Evolutionary conservation across 2,888 invertebrate genomes (phyloP), one percentile per base, ranked within the genome.

Genomic region (Drosophila koepferae): DNA sequence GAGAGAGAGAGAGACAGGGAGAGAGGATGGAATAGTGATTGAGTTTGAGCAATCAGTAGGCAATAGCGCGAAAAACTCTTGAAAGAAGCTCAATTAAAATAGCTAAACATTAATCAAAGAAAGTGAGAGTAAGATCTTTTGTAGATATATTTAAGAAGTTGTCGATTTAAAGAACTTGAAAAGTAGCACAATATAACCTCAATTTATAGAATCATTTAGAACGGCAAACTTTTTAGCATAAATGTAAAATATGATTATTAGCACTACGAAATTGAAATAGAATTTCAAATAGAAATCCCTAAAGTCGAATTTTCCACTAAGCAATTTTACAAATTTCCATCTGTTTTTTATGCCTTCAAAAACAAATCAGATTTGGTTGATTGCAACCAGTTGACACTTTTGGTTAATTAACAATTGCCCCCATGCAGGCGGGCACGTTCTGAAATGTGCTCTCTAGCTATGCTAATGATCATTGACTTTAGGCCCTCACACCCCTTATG

Each of bases 401-500:
- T 53, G n/a, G 23, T 20, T 40, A 49, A 14, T 38, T 58, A 18
- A 20, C 38, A n/a, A 36, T 43, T 38, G 23, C 20, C 31, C 38
- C 16, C 38, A 34, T 44, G 16, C 38, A 31, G 59, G 34, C 40
- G 40, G 8, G 20, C 31, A 46, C 31, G 41, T 31, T 46, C 34
- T n/a, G 5, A 12, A 54, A 55, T 54, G 12, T 43, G 59, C 40
- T 46, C 10, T 53, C 41, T 36, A 56, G 48, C 64, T 41, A n/a
- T 66, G 44, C 63, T 66, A 73, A 66, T 69, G 77, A 73, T 77
- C 77, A 63, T 64, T 64, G 66, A 63, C 61, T 74, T 43, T 20
- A 36, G 28, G 28, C 36, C 43, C 38, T 28, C 38, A 1, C 16
- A 16, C 6, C 28, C 14, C 28, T 9, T 10, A n/a, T 12, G 9